Evolutionary conservation across 2,797 vertebrate species (phyloP), one percentile per base, ranked within the genome.

Genomic region (Hylomyscus alleni): DNA sequence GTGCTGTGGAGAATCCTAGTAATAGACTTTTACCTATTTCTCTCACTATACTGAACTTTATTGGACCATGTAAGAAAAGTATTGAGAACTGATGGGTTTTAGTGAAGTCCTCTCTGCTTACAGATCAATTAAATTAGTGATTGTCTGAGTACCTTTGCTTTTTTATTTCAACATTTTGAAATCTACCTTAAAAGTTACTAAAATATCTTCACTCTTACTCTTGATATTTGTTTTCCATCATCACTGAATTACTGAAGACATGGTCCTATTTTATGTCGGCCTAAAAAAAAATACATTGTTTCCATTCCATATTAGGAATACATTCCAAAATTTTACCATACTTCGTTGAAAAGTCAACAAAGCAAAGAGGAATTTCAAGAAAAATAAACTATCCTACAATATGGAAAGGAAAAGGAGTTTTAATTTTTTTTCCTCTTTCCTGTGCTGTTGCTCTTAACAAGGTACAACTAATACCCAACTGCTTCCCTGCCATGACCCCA

Each of bases 351-450:
- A 95, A 95, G 91, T 95, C 20, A 95, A 65, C 82, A 90, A 92
- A 88, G 54, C 76, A 95, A 92, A 94, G 31, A 34, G 3, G 29
- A 91, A 82, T 91, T 93, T 94, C 92, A 90, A 89, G 31, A 91
- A 95, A 95, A 97, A 90, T 95, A 97, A 97, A 94, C 75, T 62
- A 62, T 44, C 11, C 4, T 95, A 9, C 56, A 92, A 81, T 54
- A 76, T 9, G 62, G 91, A 94, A 93, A 86, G 78, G 65, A 89
- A 90, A 22, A 4, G 1, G 29, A 80, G 22, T 40, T 95, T 92
- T 80, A 19, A 26, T 34, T 72, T 40, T 93, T 92, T 93, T 93
- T 65, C 29, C 50, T 37, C 50, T 85, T 96, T 89, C 76, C 58
- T 88, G 34, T 83, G 76, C 58, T 92, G 52, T 93, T 17, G 19